phyloP scores from a whole-genome alignment of 2,797 vertebrate species.

The Lacerta agilis region DNA sequence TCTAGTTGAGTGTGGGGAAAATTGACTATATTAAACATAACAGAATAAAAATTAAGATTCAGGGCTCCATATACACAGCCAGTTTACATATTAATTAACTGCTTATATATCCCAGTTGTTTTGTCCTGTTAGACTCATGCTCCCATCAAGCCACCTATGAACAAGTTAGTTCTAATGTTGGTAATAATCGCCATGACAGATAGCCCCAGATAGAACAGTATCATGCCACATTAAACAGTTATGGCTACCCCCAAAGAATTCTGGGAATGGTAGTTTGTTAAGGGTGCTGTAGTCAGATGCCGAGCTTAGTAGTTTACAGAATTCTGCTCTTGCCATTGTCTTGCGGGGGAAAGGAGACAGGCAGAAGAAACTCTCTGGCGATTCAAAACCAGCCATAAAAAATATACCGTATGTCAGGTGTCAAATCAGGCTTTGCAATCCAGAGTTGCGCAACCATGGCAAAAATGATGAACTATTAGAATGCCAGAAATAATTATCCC shows the following conservation, averaged over 20 bases:
- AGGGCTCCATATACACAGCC: conserved; percentile 20
- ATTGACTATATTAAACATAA: conserved; percentile 9
- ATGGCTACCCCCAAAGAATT: too few species aligned
- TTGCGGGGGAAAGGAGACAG: background rate
- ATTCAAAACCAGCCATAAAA: background rate
- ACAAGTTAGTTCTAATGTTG: background rate
- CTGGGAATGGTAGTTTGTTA: too few species aligned
- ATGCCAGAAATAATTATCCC: background rate
- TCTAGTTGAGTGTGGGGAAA: background rate
- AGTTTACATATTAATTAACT: background rate
- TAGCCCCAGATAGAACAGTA: too few species aligned
- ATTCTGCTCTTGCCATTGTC: conserved; percentile 36
- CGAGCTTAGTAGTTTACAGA: conserved; percentile 19
- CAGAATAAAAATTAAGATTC: background rate
- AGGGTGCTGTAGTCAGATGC: background rate
- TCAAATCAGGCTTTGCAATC: conserved; percentile 12
- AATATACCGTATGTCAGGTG: conserved; percentile 10
- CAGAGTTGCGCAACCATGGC: background rate
- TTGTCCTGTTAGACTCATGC: too few species aligned
- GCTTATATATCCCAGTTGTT: background rate
- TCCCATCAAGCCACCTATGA: background rate
- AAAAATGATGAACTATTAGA: conserved; percentile 11
- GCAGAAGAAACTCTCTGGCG: background rate
- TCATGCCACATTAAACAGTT: too few species aligned
- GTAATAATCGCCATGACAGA: background rate